phyloP scores from a whole-genome alignment of 2,888 invertebrate genomes.

The Hyalella azteca region DNA sequence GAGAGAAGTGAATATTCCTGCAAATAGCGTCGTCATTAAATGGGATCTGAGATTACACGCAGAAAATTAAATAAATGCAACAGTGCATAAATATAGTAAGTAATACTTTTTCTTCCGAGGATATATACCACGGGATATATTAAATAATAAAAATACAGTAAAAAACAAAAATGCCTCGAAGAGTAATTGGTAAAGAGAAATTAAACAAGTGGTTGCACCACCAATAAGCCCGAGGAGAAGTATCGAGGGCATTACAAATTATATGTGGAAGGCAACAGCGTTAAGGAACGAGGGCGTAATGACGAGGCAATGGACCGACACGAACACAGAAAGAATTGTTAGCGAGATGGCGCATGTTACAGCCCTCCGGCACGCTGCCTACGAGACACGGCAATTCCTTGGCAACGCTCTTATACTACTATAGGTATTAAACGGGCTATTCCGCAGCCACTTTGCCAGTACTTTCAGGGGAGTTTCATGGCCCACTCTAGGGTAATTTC shows the following conservation, averaged over 20 bases:
- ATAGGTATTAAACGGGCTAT: slow-evolving; percentile 37
- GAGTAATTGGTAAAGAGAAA: no score
- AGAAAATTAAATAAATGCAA: no score
- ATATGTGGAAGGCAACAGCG: neutral
- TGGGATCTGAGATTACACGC: no score
- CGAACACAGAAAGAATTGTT: neutral
- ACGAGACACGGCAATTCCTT: slow-evolving; percentile 30
- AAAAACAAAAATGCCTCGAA: no score
- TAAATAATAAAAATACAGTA: no score
- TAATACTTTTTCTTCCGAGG: no score
- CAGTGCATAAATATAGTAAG: no score
- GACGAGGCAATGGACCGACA: neutral
- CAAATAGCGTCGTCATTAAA: no score
- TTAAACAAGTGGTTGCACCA: no score
- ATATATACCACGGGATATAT: no score
- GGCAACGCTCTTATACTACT: slow-evolving; percentile 22
- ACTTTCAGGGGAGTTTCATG: slow-evolving; percentile 37
- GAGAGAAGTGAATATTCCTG: no score
- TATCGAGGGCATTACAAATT: neutral
- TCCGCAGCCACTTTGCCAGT: slow-evolving; percentile 37
- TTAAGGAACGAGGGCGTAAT: neutral
- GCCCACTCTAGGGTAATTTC: slow-evolving; percentile 37
- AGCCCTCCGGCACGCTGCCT: neutral
- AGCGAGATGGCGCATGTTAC: no score
- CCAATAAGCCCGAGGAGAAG: neutral